These are phyloP conservation scores for Nesospiza acunhae DNA, from an alignment of 2,113 vertebrate genomes.

Conservation along the genomic window DNA sequence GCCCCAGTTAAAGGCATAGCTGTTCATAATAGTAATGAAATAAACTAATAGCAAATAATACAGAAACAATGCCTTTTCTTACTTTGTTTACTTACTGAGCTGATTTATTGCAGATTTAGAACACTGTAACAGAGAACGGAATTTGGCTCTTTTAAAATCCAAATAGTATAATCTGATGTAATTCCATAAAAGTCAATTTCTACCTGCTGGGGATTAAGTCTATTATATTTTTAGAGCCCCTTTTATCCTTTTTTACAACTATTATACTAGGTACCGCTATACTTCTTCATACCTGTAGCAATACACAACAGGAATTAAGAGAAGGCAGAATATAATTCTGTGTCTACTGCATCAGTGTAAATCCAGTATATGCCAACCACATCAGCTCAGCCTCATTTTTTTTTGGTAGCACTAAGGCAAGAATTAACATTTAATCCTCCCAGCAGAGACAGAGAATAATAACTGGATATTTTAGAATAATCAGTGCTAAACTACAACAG, in stretches of 20 bases:
- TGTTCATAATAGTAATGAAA: background rate
- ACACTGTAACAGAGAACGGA: background rate
- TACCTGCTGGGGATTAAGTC: background rate
- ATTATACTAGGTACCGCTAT: background rate
- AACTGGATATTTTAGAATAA: background rate
- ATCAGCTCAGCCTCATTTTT: background rate
- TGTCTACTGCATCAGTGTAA: background rate
- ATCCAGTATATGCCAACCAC: background rate
- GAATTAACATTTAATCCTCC: background rate
- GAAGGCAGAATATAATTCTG: background rate
- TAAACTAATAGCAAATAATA: background rate
- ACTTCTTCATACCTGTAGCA: background rate
- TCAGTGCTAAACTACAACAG: background rate
- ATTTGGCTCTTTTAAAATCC: background rate
- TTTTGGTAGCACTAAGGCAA: background rate
- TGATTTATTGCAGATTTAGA: constrained; percentile 18
- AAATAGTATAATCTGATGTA: background rate
- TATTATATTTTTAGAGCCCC: background rate
- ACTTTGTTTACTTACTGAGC: background rate
- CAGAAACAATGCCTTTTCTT: background rate
- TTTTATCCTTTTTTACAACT: background rate
- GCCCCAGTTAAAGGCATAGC: constrained; percentile 40
- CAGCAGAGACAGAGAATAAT: background rate
- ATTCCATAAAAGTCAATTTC: constrained; percentile 8
- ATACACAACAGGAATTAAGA: background rate